Conservation (phyloP, 2,113 vertebrate genomes). For the Atherinomorus stipes region DNA sequence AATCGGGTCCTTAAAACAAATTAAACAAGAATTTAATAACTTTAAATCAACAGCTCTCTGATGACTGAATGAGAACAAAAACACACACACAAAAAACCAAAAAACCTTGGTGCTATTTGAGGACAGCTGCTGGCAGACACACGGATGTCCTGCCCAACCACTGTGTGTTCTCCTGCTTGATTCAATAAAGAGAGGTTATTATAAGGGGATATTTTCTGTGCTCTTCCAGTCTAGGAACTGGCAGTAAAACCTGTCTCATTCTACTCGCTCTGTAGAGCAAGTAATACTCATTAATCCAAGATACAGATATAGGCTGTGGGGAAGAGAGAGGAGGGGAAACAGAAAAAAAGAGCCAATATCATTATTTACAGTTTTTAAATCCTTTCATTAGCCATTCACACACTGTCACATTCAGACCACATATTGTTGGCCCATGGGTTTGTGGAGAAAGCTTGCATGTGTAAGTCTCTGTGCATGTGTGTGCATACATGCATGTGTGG, state of each 20-base stretch:
- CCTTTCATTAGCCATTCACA: conserved; percentile 25
- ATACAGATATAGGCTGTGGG: conserved; percentile 35
- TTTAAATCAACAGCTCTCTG: conserved; percentile 30
- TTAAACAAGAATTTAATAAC: conserved; percentile 36
- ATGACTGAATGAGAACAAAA: conserved; percentile 11
- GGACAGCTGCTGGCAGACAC: conserved; percentile 34
- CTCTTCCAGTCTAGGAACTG: conserved; percentile 62
- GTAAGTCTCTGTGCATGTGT: not conserved
- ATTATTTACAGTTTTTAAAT: conserved; percentile 52
- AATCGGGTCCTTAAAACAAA: not conserved
- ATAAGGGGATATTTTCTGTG: conserved; percentile 63
- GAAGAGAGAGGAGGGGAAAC: conserved; percentile 16
- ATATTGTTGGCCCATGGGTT: conserved; percentile 2
- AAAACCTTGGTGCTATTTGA: conserved; percentile 8
- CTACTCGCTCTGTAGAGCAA: conserved; percentile 70
- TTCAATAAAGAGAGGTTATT: conserved; percentile 73
- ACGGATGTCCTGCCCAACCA: conserved; percentile 21
- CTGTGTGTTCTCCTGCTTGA: conserved; percentile 58
- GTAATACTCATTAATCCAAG: conserved; percentile 77
- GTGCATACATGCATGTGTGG: not conserved
- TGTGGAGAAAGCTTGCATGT: not conserved
- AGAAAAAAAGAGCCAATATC: conserved; percentile 25
- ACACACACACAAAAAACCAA: no score
- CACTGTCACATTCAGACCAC: conserved; percentile 22
- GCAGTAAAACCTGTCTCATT: conserved; percentile 72